These are phyloP conservation scores for Danaus plexippus DNA, from an alignment of 1,140 invertebrate species.

Conservation along the genomic window DNA sequence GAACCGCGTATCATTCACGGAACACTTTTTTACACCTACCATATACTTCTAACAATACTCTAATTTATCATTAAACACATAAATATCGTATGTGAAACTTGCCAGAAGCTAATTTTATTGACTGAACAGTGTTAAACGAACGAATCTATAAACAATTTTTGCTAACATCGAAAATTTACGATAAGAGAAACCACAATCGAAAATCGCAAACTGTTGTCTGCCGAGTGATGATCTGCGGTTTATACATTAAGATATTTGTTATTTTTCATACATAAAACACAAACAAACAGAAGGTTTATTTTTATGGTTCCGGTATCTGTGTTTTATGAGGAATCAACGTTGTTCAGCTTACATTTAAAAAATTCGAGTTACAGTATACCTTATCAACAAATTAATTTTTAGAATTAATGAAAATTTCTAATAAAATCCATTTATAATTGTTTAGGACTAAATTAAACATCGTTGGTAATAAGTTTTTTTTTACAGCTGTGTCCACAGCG, in stretches of 20 bases:
- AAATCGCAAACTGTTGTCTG: slow-evolving; percentile 24
- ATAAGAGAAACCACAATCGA: slow-evolving; percentile 31
- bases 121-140: slow-evolving; percentile 43
- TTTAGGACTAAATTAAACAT: too few species aligned
- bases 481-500: too few species aligned
- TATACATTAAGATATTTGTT: slow-evolving; percentile 12
- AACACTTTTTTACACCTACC: neutral
- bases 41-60: slow-evolving; percentile 41
- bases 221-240: slow-evolving; percentile 31
- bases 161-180: slow-evolving; percentile 41
- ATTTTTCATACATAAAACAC: slow-evolving; percentile 11
- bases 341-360: too few species aligned
- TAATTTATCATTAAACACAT: slow-evolving; percentile 51
- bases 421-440: too few species aligned
- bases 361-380: too few species aligned
- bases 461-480: too few species aligned
- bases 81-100: slow-evolving; percentile 49
- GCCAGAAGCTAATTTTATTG: slow-evolving; percentile 55
- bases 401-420: too few species aligned
- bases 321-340: too few species aligned
- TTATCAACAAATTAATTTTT: too few species aligned
- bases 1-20: slow-evolving; percentile 33
- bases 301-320: too few species aligned
- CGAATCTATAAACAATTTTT: slow-evolving; percentile 45
- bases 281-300: slow-evolving; percentile 5